Evolutionary conservation across 2,113 vertebrate genomes (phyloP).

Genomic region (Salvator merianae): DNA sequence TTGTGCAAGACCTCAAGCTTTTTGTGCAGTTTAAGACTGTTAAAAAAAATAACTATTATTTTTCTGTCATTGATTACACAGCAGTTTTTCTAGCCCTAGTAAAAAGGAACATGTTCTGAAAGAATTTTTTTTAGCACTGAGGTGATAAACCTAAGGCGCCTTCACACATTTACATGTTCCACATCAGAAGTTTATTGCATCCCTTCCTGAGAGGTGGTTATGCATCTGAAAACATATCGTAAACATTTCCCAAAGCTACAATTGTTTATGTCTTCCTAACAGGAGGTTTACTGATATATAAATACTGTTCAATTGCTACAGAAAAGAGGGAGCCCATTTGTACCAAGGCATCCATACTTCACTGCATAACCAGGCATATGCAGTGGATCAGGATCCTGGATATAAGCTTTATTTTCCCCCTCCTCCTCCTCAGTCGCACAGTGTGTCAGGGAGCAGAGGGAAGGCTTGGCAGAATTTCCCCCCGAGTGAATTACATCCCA

Average conservation of each 20-base stretch:
- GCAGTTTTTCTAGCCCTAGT: background rate
- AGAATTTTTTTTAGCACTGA: background rate
- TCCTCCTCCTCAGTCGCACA: too few species aligned
- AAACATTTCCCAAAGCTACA: background rate
- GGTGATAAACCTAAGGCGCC: background rate
- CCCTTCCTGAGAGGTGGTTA: background rate
- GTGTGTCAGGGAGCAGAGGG: too few species aligned
- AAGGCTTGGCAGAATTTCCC: too few species aligned
- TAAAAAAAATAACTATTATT: background rate
- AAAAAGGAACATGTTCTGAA: background rate
- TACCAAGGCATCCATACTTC: background rate
- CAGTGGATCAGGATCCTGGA: too few species aligned
- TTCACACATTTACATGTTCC: background rate
- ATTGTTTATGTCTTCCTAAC: background rate
- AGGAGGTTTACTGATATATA: background rate
- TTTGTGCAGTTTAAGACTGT: background rate
- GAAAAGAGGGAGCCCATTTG: background rate
- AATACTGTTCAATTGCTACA: background rate
- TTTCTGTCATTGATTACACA: background rate
- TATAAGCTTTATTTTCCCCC: too few species aligned
- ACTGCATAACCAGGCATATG: too few species aligned
- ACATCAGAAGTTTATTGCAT: background rate
- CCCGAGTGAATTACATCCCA: background rate
- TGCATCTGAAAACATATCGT: background rate
- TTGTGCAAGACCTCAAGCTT: conserved; percentile 19